Evolutionary conservation across 1,140 invertebrate species (phyloP), one percentile per base, ranked within the genome.

Genomic region (Phenacoccus solenopsis): DNA sequence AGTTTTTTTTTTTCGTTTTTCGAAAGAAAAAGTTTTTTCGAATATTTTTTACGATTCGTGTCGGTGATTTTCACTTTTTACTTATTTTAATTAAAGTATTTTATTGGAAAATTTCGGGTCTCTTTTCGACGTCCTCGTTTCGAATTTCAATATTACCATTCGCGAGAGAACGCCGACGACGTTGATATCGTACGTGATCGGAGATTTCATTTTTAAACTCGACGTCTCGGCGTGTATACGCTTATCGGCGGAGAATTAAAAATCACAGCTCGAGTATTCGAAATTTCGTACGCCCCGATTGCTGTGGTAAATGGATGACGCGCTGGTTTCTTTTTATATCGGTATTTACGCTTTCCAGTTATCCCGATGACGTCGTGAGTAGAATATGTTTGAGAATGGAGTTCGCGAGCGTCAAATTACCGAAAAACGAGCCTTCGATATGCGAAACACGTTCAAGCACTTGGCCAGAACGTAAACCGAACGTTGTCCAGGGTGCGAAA

Each of bases 61-160:
- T 49, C 16, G 5, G 38, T n/a, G 38, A 49, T 7, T 32, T 32
- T 32, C 16, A 49, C 38, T 49, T 49, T 49, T 49, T 49, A 49
- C 38, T 49, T 49, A 49, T 49, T 49, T 49, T 49, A 49, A 49
- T 49, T 49, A 49, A 49, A 49, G 20, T 49, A 49, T 49, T 49
- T 49, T 49, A 9, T 9, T n/a, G 4, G 16, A 49, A 49, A 49
- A 49, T 49, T n/a, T 49, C 38, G 38, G n/a, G n/a, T n/a, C n/a
- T n/a, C n/a, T n/a, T n/a, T n/a, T 32, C 30, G 30, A 32, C 5
- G 13, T 49, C 12, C 20, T 16, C 12, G 38, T 49, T 10, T 49
- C 20, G 38, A 49, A 49, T 49, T 49, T 49, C 38, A n/a, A 49
- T 49, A n/a, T 10, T 16, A n/a, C 20, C 13, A 49, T 49, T n/a